These are phyloP conservation scores for Erythrolamprus reginae DNA, from an alignment of 2,113 vertebrate genomes.

Conservation along the genomic window DNA sequence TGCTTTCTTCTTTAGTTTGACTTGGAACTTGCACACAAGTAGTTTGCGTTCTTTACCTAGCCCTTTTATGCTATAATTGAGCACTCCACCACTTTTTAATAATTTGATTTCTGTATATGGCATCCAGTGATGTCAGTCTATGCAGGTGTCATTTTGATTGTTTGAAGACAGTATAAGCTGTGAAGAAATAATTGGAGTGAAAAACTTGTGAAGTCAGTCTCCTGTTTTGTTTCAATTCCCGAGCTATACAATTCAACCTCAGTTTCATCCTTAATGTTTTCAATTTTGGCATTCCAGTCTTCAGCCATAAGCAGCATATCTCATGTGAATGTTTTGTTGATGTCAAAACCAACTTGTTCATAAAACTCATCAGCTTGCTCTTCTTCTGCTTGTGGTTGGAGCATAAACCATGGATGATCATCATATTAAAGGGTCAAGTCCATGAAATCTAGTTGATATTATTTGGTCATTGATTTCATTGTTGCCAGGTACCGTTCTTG, in stretches of 20 bases:
- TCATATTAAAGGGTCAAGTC: not conserved
- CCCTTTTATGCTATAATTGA: not conserved
- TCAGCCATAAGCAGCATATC: not conserved
- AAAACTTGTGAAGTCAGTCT: not conserved
- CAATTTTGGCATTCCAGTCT: not conserved
- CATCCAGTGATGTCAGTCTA: not conserved
- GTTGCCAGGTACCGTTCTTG: not conserved
- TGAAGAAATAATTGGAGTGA: not conserved
- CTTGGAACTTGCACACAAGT: not conserved
- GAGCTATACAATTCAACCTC: not conserved
- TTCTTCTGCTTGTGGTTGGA: not conserved
- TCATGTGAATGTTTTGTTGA: not conserved
- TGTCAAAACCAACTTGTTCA: not conserved
- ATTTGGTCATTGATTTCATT: not conserved
- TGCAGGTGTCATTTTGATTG: not conserved
- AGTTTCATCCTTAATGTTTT: not conserved
- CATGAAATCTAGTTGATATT: not conserved
- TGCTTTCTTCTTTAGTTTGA: not conserved
- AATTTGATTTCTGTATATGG: not conserved
- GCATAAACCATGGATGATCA: not conserved
- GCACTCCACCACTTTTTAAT: not conserved
- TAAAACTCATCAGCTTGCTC: not conserved
- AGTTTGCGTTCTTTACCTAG: not conserved
- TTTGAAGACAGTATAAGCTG: not conserved
- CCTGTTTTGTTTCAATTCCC: not conserved